Base-by-base conservation (phyloP, 2,113 vertebrate genomes). In the Aphyosemion australe region DNA sequence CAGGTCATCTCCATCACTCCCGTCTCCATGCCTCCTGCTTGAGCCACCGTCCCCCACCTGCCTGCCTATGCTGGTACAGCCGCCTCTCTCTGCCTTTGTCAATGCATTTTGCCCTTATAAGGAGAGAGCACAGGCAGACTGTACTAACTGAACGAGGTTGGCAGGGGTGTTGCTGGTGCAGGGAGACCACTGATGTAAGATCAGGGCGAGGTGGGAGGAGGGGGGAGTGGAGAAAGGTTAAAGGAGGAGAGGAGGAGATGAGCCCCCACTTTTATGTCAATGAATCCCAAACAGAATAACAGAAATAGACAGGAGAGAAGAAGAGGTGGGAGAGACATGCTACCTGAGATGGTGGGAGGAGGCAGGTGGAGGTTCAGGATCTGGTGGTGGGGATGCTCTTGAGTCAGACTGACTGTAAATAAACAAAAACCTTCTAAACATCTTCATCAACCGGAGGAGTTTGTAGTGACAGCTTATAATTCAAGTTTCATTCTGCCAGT, bases 91-190 rank as follows among this genome's bases (percentile, higher is more conserved):
- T 83, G 84, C 86, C 83, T 88, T 87, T 89, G 84, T 91, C 90
- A 91, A 89, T 92, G 90, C 69, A 89, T 93, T 93, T 92, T 94
- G 89, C 83, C 93, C 93, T 93, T 94, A 93, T 92, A 93, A 92
- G 93, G 93, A 91, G 89, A 90, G 91, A 92, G 88, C 88, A 63
- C 86, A 84, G 87, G 77, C 89, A 88, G 93, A 93, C 80, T 76
- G 79, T 91, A 92, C 93, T 89, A 93, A 87, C 81, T 69, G 72
- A n/a, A 18, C 31, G 49, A 74, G 60, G 83, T 78, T 65, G 48
- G 73, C 55, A 64, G 93, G 92, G 92, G 92, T 90, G 85, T 81
- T 72, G 83, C 76, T 65, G 67, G 78, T 80, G 76, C 79, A 72
- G 63, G 72, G 62, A 76, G 75, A 82, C 70, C 72, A 82, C 51